These are phyloP conservation scores for Tetrax tetrax DNA, from an alignment of 2,113 vertebrate genomes.

Conservation along the genomic window DNA sequence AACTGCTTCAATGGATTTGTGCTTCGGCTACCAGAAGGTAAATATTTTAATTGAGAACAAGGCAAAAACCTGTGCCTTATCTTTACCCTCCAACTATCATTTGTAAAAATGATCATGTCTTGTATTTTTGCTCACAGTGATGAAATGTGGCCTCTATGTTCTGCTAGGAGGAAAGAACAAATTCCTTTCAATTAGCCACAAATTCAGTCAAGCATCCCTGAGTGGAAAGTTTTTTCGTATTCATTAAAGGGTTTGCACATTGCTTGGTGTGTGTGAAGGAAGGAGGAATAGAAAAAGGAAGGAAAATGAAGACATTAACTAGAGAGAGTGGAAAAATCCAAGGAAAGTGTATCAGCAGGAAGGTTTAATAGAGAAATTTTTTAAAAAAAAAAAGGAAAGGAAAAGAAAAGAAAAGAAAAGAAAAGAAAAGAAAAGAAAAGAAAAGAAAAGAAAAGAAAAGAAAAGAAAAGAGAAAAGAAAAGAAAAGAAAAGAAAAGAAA, in stretches of 20 bases:
- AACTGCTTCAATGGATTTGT: not conserved
- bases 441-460: not conserved
- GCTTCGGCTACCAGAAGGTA: not conserved
- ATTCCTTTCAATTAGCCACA: not conserved
- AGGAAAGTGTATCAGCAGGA: not conserved
- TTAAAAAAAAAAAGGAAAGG: not conserved
- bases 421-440: not conserved
- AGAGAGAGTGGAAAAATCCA: not conserved
- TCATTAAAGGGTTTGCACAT: not conserved
- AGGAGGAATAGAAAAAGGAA: not conserved
- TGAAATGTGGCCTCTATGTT: not conserved
- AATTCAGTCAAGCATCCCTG: not conserved
- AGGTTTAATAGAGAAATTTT: not conserved
- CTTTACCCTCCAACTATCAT: not conserved
- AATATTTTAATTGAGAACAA: not conserved
- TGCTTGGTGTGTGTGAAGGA: not conserved
- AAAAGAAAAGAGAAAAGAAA: not conserved
- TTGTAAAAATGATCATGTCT: not conserved
- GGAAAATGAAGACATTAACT: not conserved
- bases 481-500: not conserved
- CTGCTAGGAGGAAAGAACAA: not conserved
- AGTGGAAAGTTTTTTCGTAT: not conserved
- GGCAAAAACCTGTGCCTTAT: fast-evolving
- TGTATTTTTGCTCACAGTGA: not conserved
- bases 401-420: not conserved